Base-by-base conservation (phyloP, 2,888 invertebrate species). In the Drosophila lacicola region DNA sequence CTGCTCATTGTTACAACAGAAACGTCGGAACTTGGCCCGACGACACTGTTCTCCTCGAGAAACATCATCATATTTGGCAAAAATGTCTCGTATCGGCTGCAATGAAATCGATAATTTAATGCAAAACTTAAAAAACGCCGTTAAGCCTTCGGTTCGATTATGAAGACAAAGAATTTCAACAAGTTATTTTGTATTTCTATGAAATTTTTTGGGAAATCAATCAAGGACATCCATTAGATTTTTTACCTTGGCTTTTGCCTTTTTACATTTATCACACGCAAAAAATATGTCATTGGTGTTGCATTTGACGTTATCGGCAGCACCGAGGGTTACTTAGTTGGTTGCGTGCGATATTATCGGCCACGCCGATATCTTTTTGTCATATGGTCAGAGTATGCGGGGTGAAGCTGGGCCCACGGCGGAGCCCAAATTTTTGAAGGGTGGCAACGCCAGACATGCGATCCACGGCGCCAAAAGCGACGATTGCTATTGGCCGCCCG, bases 191-290 rank as follows among this genome's bases (percentile, higher is more conserved):
- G 25, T 94, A 94, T 63, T 97, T 97, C 90, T 97, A 97, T 83
- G 95, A 96, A 80, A 97, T 98, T 54, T 98, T 98, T 93, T 97
- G 96, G 96, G 97, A 97, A 90, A 97, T 98, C 73, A 98, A 97
- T 91, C 96, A 97, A 84, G 97, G 97, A 0, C 97, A 97, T 90
- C 96, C 96, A 0, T 94, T 97, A 0, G 98, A 98, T 86, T 97
- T 97, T 86, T 89, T 98, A 21, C 97, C 97, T 0, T 97, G 96
- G 95, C 91, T 97, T 0, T 93, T 94, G 1, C 96, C 96, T 0
- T 94, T 96, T 67, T 97, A 96, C 91, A 92, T 92, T 3, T 93
- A 93, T 3, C 96, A 96, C 83, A 94, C 96, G 93, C 93, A 94
- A 3, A 95, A 94, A 75, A 92, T 97, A 5, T 93, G 94, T 1